Conservation (phyloP, 2,113 vertebrate genomes). For the Astur gentilis region DNA sequence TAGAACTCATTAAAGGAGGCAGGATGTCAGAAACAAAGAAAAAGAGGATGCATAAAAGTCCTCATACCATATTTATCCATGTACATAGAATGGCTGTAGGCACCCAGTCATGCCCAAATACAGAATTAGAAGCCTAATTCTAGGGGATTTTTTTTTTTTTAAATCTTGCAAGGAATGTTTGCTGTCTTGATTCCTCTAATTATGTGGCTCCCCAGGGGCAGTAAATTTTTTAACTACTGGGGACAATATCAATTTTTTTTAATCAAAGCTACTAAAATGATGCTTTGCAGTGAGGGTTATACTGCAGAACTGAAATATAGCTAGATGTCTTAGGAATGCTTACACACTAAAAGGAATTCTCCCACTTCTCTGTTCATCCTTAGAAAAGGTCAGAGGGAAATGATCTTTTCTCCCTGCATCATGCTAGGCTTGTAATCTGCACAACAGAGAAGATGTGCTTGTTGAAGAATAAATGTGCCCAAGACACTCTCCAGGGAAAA, state of each 20-base stretch:
- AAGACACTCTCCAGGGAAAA: neutral
- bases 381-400: slow-evolving; percentile 1
- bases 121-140: neutral
- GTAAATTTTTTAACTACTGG: neutral
- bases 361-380: neutral
- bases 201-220: neutral
- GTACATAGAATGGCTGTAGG: neutral
- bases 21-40: neutral
- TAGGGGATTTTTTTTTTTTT: neutral
- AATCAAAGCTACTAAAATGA: neutral
- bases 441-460: neutral
- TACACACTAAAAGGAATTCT: neutral
- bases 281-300: neutral
- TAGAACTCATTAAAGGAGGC: neutral
- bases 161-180: neutral
- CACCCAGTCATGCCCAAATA: neutral
- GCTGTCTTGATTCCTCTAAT: slow-evolving; percentile 7
- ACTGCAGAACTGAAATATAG: neutral
- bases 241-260: slow-evolving; percentile 9
- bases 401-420: neutral
- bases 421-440: neutral
- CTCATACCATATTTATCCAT: neutral
- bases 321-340: neutral
- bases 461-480: neutral
- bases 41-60: neutral